Evolutionary conservation across 2,113 vertebrate species (phyloP), one percentile per base, ranked within the genome.

Genomic region (Pterocles burchelli): DNA sequence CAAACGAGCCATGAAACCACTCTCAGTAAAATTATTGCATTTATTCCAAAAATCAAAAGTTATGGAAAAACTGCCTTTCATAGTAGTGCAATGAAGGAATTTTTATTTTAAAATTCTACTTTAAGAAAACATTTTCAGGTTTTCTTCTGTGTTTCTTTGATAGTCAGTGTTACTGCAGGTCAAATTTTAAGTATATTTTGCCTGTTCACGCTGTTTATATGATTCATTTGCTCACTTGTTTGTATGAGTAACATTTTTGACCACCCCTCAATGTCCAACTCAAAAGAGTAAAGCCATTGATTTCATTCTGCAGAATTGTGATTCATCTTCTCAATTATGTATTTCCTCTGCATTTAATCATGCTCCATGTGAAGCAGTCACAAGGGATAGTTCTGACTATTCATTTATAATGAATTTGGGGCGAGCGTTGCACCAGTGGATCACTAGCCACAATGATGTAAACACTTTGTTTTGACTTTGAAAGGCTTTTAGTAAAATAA

Each of bases 301-400:
- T 97, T 97, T 95, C 10, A 5, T 95, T 95, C 84, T 95, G 80
- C 78, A 93, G 74, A 89, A 94, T 89, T 89, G 70, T 97, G 96
- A 97, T 94, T 98, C 93, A 96, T 85, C 57, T 73, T 88, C 89
- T 82, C 83, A 61, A 78, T 94, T 89, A 76, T 79, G 76, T 89
- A 82, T 93, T 87, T 95, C 76, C 92, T 85, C 78, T 93, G 55
- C 89, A 74, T 90, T 82, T 94, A 95, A 93, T 80, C 92, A 89
- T 78, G 79, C 45, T 75, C 55, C 85, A 45, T 93, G 73, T 90
- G 70, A 92, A 81, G 86, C 68, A 90, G 90, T 91, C 87, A 83
- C 75, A 57, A 54, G 89, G 87, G 95, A 95, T 26, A 16, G 67
- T 90, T 94, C 55, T 94, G 85, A 84, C 7, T 4, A 84, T 76